Evolutionary conservation across 2,797 vertebrate genomes (phyloP).

Genomic region (Clamator glandarius): DNA sequence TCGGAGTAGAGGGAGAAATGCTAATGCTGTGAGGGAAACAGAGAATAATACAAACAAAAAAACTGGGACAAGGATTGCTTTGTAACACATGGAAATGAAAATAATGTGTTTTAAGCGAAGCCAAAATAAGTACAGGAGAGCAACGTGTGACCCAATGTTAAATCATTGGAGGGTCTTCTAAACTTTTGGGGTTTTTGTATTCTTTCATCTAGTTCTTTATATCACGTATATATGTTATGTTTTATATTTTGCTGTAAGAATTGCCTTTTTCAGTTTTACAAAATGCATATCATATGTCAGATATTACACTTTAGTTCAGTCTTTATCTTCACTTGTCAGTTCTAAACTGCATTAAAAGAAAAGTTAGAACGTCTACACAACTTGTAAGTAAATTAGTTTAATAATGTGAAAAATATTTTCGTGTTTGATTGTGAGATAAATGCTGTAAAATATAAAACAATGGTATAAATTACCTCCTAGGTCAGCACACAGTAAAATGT

Average conservation of each 20-base stretch:
- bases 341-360: no score
- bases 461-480: not conserved
- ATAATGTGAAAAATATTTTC: not conserved
- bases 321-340: not conserved
- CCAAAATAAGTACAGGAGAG: not conserved
- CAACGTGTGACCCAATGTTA: not conserved
- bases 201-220: not conserved
- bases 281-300: not conserved
- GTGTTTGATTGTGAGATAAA: not conserved
- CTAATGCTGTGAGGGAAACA: not conserved
- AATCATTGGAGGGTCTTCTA: not conserved
- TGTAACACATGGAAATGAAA: conserved; percentile 14
- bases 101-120: conserved; percentile 2
- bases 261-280: not conserved
- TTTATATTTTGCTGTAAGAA: not conserved
- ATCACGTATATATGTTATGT: not conserved
- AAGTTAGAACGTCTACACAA: not conserved
- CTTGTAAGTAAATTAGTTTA: not conserved
- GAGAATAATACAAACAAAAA: not conserved
- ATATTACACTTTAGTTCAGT: not conserved
- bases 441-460: not conserved
- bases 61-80: not conserved
- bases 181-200: not conserved
- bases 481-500: not conserved
- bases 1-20: not conserved